phyloP scores from a whole-genome alignment of 2,888 invertebrate genomes.

The Drosophila birchii region DNA sequence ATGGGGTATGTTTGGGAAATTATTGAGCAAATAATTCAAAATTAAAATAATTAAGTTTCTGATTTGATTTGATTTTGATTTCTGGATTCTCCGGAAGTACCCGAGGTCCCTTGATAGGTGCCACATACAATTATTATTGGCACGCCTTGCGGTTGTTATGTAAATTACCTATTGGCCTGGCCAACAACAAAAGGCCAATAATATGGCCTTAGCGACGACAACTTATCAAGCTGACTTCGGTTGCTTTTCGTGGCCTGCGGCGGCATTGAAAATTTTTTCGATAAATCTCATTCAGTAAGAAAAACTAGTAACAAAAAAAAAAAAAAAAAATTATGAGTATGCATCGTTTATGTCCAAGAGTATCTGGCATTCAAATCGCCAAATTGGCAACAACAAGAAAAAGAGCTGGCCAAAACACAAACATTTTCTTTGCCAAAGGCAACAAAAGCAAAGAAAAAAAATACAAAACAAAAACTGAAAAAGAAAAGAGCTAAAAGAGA shows the following conservation, averaged over 20 bases:
- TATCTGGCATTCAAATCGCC: slow-evolving; percentile 50
- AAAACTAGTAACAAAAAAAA: slow-evolving; percentile 20
- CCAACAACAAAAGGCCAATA: slow-evolving; percentile 46
- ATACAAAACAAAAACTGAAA: neutral
- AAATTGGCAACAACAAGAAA: slow-evolving; percentile 36
- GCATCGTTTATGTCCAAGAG: slow-evolving; percentile 45
- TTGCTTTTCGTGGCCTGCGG: slow-evolving; percentile 53
- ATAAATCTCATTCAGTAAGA: slow-evolving; percentile 59
- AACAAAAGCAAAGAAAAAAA: neutral
- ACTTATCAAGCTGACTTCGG: slow-evolving; percentile 62
- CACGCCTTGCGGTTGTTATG: slow-evolving; percentile 70
- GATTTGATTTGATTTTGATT: neutral
- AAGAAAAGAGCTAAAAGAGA: slow-evolving; percentile 33
- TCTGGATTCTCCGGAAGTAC: slow-evolving; percentile 13
- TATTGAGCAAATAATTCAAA: neutral
- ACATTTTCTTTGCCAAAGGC: slow-evolving; percentile 46
- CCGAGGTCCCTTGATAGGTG: slow-evolving; percentile 19
- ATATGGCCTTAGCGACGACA: slow-evolving; percentile 40
- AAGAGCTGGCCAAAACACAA: slow-evolving; percentile 30
- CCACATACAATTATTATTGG: slow-evolving; percentile 45
- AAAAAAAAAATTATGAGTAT: slow-evolving; percentile 45
- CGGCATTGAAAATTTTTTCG: slow-evolving; percentile 50
- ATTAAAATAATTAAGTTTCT: neutral
- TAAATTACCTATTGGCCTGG: slow-evolving; percentile 62
- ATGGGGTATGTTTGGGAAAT: neutral